Evolutionary conservation across 2,888 invertebrate species (phyloP).

Genomic region (Acleris laterana): DNA sequence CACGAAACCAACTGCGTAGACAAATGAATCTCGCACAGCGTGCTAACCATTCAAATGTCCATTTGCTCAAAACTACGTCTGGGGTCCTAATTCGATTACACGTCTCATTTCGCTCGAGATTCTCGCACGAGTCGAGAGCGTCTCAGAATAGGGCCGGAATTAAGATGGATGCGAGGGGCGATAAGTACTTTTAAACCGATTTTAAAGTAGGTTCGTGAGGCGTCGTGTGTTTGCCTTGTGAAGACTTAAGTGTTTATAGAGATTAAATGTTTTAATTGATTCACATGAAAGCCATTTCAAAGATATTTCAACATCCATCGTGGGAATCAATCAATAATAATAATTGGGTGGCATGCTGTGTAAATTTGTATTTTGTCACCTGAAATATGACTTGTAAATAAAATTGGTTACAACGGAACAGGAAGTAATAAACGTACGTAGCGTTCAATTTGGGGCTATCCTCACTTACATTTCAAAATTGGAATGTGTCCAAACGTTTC

Average conservation of each 20-base stretch:
- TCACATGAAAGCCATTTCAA: not conserved
- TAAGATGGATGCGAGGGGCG: constrained; percentile 64
- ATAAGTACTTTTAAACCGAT: constrained; percentile 35
- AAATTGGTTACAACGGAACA: constrained; percentile 14
- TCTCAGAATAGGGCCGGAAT: constrained; percentile 68
- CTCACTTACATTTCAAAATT: constrained; percentile 40
- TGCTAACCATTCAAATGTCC: constrained; percentile 33
- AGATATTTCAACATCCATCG: not conserved
- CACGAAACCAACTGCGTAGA: not conserved
- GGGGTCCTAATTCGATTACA: constrained; percentile 39
- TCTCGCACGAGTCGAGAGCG: constrained; percentile 54
- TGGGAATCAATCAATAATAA: not conserved
- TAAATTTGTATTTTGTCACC: not conserved
- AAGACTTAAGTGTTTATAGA: constrained; percentile 23
- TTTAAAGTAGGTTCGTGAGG: constrained; percentile 24
- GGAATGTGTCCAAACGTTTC: constrained; percentile 40
- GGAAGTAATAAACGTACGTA: constrained; percentile 22
- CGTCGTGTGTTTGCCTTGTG: constrained; percentile 4
- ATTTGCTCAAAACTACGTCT: constrained; percentile 40
- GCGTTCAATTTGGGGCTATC: constrained; percentile 37
- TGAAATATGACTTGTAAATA: not conserved
- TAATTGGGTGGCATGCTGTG: not conserved
- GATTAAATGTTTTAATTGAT: constrained; percentile 22
- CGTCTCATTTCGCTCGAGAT: constrained; percentile 69
- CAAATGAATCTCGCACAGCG: constrained; percentile 18